A percentile compares a stretch with the other conserved stretches of the same genome.
phyloP scores from a whole-genome alignment of 2,797 vertebrate genomes.

The Crypturellus tataupa region DNA sequence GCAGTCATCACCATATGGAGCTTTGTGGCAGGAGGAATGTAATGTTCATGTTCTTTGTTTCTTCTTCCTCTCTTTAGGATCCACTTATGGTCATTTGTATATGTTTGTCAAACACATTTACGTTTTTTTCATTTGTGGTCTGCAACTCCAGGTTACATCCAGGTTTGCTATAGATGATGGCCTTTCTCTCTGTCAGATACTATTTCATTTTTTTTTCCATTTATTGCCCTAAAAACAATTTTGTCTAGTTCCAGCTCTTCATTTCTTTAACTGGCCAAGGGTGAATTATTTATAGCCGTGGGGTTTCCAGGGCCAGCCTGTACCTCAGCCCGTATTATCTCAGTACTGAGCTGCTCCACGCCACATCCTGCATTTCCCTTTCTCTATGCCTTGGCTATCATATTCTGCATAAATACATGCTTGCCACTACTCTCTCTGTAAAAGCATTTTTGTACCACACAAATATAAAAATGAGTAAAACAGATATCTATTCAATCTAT shows the following conservation, averaged over 20 bases:
- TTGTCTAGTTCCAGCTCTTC: not conserved
- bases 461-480: not conserved
- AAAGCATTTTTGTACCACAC: not conserved
- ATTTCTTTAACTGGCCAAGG: not conserved
- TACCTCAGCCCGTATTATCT: too few species aligned
- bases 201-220: not conserved
- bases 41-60: not conserved
- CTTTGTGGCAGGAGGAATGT: not conserved
- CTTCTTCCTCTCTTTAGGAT: not conserved
- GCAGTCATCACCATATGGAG: not conserved
- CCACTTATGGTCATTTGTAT: not conserved
- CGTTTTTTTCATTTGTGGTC: not conserved
- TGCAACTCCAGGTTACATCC: not conserved
- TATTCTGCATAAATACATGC: not conserved
- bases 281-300: not conserved
- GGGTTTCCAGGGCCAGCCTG: not conserved
- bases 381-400: not conserved
- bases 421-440: not conserved
- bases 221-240: not conserved
- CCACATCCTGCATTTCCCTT: not conserved
- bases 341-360: too few species aligned
- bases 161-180: not conserved
- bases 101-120: not conserved
- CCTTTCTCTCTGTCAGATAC: fast-evolving
- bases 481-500: too few species aligned